Base-by-base conservation (phyloP, 1,140 invertebrate genomes). In the Pinna nobilis region DNA sequence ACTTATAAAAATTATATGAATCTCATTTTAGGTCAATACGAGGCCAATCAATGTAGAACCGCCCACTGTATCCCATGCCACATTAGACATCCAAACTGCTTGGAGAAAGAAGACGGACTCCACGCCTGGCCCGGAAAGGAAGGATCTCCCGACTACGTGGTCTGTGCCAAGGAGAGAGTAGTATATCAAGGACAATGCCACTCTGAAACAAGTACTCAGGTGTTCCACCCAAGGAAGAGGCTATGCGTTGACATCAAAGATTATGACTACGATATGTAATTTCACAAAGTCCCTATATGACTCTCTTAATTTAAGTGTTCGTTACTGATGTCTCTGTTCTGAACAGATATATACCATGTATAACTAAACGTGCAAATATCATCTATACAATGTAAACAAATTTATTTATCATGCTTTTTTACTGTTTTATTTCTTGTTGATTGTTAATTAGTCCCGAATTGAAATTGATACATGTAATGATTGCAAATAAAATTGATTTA, bases 1-100 rank as follows among this genome's bases (percentile, higher is more conserved):
- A 20, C 44, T 15, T n/a, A 23, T 30, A 11, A 1, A 28, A 53
- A 28, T 23, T 63, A 23, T 3, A 0, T 6, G 20, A 6, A 25
- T 49, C 20, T 18, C n/a, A 25, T 74, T 70, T 18, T 63, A 77
- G 76, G 76, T 74, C 65, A 74, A 7, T 73, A 77, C 35, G 32
- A 51, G 6, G 33, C 13, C 6, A 74, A 74, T 41, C 66, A 69
- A 39, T 77, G 76, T 61, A 9, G 41, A 32, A 25, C 23, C 9
- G 60, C 66, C 25, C 76, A 77, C 30, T 77, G 76, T 33, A 53
- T 66, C 18, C 76, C 76, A 3, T 77, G 76, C 28, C 30, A 65
- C 32, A 37, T 77, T 20, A 50, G 70, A 32, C 70, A 41, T 37
- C 76, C 76, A 1, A 70, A 49, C 66, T 77, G 76, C 44, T 35